Conservation (phyloP, 1,140 invertebrate species). For the Tetranychus cinnabarinus region DNA sequence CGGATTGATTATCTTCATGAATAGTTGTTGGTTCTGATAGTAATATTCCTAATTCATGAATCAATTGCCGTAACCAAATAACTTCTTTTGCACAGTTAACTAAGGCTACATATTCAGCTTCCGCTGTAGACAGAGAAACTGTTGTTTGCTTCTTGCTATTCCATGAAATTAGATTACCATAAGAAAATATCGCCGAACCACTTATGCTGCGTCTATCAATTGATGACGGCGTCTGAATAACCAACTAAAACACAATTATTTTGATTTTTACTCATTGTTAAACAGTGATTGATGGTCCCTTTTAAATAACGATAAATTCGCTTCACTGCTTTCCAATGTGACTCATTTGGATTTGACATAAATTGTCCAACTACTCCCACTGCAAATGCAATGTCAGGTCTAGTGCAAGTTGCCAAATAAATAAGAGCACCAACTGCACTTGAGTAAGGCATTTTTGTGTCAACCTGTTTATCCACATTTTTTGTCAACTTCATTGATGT, state of each 20-base stretch:
- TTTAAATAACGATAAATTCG: conserved; percentile 16
- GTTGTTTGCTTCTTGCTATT: conserved; percentile 2
- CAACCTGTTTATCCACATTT: not conserved
- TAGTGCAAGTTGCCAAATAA: conserved; percentile 7
- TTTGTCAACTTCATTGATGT: not conserved
- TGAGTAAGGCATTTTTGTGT: conserved; percentile 13
- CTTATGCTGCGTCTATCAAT: conserved; percentile 6
- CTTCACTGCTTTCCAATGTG: conserved; percentile 14
- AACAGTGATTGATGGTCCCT: conserved; percentile 11
- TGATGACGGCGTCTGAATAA: conserved; percentile 14
- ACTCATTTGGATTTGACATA: conserved; percentile 7
- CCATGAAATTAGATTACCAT: conserved; percentile 2
- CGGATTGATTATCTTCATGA: conserved; percentile 17
- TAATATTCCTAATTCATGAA: not conserved
- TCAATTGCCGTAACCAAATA: conserved; percentile 1
- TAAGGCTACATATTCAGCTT: conserved; percentile 6
- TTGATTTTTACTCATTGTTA: not conserved
- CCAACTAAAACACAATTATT: not conserved
- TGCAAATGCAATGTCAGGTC: conserved; percentile 14
- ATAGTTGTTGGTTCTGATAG: not conserved
- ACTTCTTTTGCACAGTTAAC: conserved; percentile 2
- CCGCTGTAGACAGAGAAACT: conserved; percentile 5
- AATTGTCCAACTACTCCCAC: conserved; percentile 8
- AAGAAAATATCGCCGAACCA: not conserved
- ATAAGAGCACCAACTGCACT: conserved; percentile 6